Base-by-base conservation (phyloP, 1,140 invertebrate species). In the Cydia splendana region DNA sequence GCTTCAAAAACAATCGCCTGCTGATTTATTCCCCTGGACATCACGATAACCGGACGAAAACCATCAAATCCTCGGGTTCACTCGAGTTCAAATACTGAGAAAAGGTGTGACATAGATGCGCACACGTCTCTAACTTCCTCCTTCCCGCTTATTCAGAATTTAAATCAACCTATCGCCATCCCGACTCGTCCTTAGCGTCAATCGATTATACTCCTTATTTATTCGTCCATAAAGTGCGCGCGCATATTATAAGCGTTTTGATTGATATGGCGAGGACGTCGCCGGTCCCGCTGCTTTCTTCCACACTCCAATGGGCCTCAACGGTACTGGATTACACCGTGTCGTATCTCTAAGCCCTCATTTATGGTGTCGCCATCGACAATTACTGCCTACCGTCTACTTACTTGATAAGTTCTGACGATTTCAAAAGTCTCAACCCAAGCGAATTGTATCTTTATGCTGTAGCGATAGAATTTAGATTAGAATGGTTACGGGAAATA, bases 141-240 rank as follows among this genome's bases (percentile, higher is more conserved):
- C 86, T 91, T 91, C 90, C 91, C 88, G 89, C 91, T 91, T 91
- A 91, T 91, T 85, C 90, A 88, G 90, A 93, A 93, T 93, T 93
- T 93, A 91, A 93, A 93, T 91, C 85, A 88, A 86, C 88, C 87
- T 86, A 89, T 90, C 82, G 83, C 85, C 82, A 88, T 87, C 88
- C 86, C 87, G 82, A 75, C 80, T 79, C 24, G 20, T 75, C 71
- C 67, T 51, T 71, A 3, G 30, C n/a, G n/a, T 28, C 73, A 76
- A 67, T 67, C 78, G 62, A 85, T 73, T 83, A 69, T 85, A 75
- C 74, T 75, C 74, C 84, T 84, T 90, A 86, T 78, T 28, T n/a
- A 69, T 18, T 34, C n/a, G 42, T 7, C 34, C 30, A 13, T 67
- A 80, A 69, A 76, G 75, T 78, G 24, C 71, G 82, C 82, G 76